Evolutionary conservation across 2,797 vertebrate species (phyloP).

Genomic region (Pagetopsis macropterus): DNA sequence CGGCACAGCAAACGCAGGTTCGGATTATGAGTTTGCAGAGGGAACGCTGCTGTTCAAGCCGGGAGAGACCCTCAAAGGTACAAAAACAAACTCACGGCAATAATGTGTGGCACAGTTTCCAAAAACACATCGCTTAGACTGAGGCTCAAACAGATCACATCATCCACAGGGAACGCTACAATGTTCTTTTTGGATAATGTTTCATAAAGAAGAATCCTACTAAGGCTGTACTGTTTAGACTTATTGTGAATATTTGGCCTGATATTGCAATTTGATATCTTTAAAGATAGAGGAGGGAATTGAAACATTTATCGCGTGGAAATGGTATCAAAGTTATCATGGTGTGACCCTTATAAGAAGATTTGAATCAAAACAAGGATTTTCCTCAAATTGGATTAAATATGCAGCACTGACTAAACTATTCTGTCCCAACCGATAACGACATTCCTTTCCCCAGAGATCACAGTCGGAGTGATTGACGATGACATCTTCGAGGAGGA

Average conservation of each 20-base stretch:
- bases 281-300: too few relatives aligned
- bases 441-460: slow-evolving; percentile 62
- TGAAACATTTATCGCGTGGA: too few relatives aligned
- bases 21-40: slow-evolving; percentile 89
- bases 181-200: background rate
- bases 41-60: slow-evolving; percentile 87
- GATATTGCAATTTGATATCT: too few relatives aligned
- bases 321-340: too few relatives aligned
- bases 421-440: background rate
- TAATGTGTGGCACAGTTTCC: slow-evolving; percentile 37
- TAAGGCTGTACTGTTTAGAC: too few relatives aligned
- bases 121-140: slow-evolving; percentile 36
- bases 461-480: slow-evolving; percentile 88
- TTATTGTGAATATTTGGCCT: too few relatives aligned
- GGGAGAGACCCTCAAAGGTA: slow-evolving; percentile 84
- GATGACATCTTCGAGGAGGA: slow-evolving; percentile 91
- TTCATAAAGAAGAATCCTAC: background rate
- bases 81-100: slow-evolving; percentile 15
- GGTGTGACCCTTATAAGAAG: too few relatives aligned
- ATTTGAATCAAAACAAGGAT: too few relatives aligned
- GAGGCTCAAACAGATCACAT: slow-evolving; percentile 25
- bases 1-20: slow-evolving; percentile 88
- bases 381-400: too few relatives aligned
- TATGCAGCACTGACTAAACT: too few relatives aligned
- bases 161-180: background rate